Base-by-base conservation (phyloP, 2,797 vertebrate genomes). In the Falco berigora region DNA sequence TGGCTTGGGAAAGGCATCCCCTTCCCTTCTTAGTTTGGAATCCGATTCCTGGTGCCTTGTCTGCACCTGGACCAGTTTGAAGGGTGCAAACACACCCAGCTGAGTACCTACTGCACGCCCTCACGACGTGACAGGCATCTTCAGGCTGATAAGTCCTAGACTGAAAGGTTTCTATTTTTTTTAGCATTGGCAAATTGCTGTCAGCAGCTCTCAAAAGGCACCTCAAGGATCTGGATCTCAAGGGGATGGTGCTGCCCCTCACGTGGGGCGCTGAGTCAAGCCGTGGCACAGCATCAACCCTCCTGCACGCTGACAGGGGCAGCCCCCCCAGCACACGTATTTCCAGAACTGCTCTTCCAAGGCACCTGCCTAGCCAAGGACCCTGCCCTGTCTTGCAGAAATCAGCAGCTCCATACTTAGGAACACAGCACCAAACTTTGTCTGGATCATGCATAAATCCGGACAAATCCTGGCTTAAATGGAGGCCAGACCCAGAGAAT, bases 201-300 rank as follows among this genome's bases (percentile, higher is more conserved):
- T 55, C 32, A 18, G 64, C 64, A 47, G 49, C 84, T 62, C 76
- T 34, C 28, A 15, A 40, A 53, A 55, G 55, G 67, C 36, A 53
- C 32, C 42, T 55, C 36, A 46, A 38, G 44, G 71, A n/a, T n/a
- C 32, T 44, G 72, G 21, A 24, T 68, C 16, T 58, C 44, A 34
- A 1, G 2, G 10, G 44, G 56, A 9, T 46, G 52, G 73, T 55
- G 32, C 24, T 38, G 56, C 19, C 50, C 52, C 38, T 38, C 0
- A 0, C 6, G 0, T 1, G 30, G 23, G 66, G 24, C 0, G 0
- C 58, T 4, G 34, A 50, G 50, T 15, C 30, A 56, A 34, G 68
- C 23, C 3, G 13, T 4, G 17, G 71, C 23, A 18, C 25, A 44
- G 49, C 44, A 36, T 8, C 22, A 46, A 58, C 49, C n/a, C 24